Evolutionary conservation across 2,797 vertebrate genomes (phyloP).

Genomic region (Eulemur albifrons): DNA sequence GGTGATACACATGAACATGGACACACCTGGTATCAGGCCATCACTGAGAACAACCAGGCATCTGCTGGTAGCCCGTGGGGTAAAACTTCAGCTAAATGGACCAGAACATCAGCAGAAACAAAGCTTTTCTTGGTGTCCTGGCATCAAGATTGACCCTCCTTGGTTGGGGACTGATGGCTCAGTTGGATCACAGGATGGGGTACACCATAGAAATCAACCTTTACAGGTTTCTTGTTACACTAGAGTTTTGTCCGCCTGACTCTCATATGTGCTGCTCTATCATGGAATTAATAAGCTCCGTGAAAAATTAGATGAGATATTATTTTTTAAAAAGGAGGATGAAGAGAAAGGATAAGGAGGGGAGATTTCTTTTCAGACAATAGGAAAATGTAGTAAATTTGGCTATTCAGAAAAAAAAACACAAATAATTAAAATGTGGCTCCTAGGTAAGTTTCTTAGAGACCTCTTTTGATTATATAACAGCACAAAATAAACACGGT

Average conservation of each 20-base stretch:
- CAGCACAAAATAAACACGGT: neutral
- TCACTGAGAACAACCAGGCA: neutral
- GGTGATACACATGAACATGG: neutral
- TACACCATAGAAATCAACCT: neutral
- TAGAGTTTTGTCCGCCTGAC: neutral
- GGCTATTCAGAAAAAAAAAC: neutral
- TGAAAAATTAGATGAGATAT: neutral
- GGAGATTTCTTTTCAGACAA: slow-evolving; percentile 4
- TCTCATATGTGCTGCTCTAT: neutral
- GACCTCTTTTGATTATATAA: neutral
- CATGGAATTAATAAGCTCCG: neutral
- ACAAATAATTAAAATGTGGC: neutral
- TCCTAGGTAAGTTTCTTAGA: neutral
- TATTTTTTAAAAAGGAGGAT: neutral
- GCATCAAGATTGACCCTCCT: neutral
- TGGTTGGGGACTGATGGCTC: neutral
- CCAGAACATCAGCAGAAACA: neutral
- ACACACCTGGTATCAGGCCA: neutral
- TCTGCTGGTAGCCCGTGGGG: neutral
- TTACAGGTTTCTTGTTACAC: neutral
- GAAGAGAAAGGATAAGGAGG: neutral
- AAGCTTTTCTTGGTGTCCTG: neutral
- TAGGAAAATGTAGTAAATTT: neutral
- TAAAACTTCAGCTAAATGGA: neutral
- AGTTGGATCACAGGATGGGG: neutral